A percentile compares a stretch with the other conserved stretches of the same genome.
These are phyloP conservation scores for Brachypterus glaber DNA, from an alignment of 2,888 invertebrate genomes.

Conservation along the genomic window DNA sequence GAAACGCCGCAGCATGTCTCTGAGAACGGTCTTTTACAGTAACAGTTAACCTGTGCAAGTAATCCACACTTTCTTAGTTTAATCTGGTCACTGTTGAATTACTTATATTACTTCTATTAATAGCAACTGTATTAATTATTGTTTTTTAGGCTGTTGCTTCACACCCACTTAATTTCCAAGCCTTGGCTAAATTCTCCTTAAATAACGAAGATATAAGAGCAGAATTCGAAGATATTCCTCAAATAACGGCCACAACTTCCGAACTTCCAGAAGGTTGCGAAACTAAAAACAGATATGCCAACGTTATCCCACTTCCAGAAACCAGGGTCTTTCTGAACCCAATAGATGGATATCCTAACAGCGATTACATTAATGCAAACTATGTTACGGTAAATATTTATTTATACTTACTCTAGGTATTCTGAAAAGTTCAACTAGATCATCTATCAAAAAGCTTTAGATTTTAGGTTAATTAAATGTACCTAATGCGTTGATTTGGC, in stretches of 20 bases:
- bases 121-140: too few relatives aligned
- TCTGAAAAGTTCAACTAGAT: not conserved
- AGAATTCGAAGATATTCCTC: slow-evolving; percentile 75
- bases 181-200: slow-evolving; percentile 62
- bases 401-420: not conserved
- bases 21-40: too few relatives aligned
- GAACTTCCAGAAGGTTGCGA: slow-evolving; percentile 82
- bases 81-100: too few relatives aligned
- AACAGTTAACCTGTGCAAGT: too few relatives aligned
- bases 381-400: slow-evolving; percentile 66
- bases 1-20: too few relatives aligned
- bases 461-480: too few relatives aligned
- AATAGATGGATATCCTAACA: slow-evolving; percentile 63
- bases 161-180: slow-evolving; percentile 69
- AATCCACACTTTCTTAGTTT: too few relatives aligned
- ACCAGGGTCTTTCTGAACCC: slow-evolving; percentile 71
- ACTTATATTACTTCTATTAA: too few relatives aligned
- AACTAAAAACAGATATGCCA: slow-evolving; percentile 85
- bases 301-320: slow-evolving; percentile 89
- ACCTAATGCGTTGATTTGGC: too few relatives aligned
- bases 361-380: slow-evolving; percentile 91
- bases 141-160: slow-evolving; percentile 51
- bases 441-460: too few relatives aligned
- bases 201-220: slow-evolving; percentile 64
- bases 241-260: slow-evolving; percentile 65